Evolutionary conservation across 1,140 invertebrate species (phyloP), one percentile per base, ranked within the genome.

Genomic region (Leptopilina boulardi): DNA sequence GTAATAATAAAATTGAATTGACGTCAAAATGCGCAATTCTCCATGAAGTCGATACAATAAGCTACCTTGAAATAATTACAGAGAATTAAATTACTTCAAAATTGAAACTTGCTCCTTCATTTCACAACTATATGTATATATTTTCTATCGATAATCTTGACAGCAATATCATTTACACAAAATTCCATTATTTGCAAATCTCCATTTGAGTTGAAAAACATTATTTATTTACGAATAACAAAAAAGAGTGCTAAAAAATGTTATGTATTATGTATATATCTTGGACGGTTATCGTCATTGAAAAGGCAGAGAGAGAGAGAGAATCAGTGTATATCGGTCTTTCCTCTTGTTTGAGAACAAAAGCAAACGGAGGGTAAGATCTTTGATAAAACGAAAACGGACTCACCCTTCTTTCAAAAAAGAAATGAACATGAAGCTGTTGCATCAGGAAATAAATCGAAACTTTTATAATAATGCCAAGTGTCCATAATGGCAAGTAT

Each of bases 351-450:
- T 66, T 66, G 59, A 66, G 23, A 66, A 66, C 59, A 66, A 30
- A n/a, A 26, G 21, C 23, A 30, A 26, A 30, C 56, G 56, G 21
- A 15, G 23, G 56, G 56, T 66, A 30, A 11, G 56, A 30, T 66
- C 56, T 66, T 66, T 66, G 23, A 66, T 66, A 66, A 26, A 66
- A 66, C 59, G 59, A 66, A 30, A 30, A 66, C 26, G 56, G 23
- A 26, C 3, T 21, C 59, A 66, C 59, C 59, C 59, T 13, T 26
- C 23, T 66, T 66, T 15, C 13, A 34, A 66, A n/a, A n/a, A n/a
- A 66, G 59, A 66, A 66, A 66, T 66, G 59, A 30, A 30, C 56
- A 30, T 21, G 23, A 30, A 30, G 26, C 21, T 66, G 26, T 66
- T 66, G 59, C 23, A 51, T 51, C n/a, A 30, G 26, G 15, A 34